Evolutionary conservation across 1,140 invertebrate species (phyloP).

Genomic region (Glossosoma conforme): DNA sequence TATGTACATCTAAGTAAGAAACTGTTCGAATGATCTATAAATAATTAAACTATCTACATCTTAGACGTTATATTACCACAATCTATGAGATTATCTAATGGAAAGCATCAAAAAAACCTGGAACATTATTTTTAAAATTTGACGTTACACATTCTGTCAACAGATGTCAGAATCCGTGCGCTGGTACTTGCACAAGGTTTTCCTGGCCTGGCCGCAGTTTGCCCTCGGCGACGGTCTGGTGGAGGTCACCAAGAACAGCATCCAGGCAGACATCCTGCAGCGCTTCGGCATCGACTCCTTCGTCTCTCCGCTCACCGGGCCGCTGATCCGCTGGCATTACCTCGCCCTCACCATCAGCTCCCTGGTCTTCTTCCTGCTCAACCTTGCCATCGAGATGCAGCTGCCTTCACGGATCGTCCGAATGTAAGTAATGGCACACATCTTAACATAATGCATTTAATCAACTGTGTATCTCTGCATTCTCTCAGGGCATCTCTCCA

Average conservation of each 20-base stretch:
- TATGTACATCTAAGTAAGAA: no score
- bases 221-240: conserved; percentile 58
- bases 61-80: no score
- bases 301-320: conserved; percentile 52
- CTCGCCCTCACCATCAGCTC: conserved; percentile 49
- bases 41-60: no score
- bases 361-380: conserved; percentile 45
- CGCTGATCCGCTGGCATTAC: conserved; percentile 53
- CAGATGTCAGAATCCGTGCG: conserved; percentile 52
- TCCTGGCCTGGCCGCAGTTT: conserved; percentile 61
- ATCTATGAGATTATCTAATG: no score
- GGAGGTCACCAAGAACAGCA: conserved; percentile 61
- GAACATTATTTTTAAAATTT: no score
- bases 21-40: no score
- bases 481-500: no score
- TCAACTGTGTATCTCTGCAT: no score
- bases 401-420: conserved; percentile 36
- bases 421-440: conserved; percentile 39
- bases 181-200: conserved; percentile 54
- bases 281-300: conserved; percentile 65
- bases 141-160: conserved; percentile 3
- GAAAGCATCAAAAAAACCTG: no score
- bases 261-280: conserved; percentile 50
- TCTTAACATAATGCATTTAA: no score
- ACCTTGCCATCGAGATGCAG: conserved; percentile 55